phyloP scores from a whole-genome alignment of 1,140 invertebrate genomes.

The Rhysida immarginata region DNA sequence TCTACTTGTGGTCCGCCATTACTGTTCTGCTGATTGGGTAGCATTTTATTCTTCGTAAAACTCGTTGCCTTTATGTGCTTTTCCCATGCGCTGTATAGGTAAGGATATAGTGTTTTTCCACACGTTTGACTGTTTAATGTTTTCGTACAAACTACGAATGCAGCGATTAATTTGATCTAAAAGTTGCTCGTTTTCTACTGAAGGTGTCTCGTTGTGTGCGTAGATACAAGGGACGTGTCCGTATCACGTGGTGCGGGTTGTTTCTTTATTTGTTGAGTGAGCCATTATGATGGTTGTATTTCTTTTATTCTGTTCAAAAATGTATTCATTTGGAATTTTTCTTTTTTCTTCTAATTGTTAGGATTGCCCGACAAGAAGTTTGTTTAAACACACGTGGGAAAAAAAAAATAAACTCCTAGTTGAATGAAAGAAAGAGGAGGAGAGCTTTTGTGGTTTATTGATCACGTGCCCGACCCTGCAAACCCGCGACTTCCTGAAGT shows the following conservation, averaged over 20 bases:
- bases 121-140: not conserved
- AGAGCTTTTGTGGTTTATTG: not conserved
- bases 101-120: not conserved
- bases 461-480: constrained; percentile 2
- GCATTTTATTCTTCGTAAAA: not conserved
- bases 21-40: not conserved
- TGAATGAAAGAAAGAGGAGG: not conserved
- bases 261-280: not conserved
- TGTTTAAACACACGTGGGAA: not conserved
- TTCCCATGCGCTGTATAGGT: not conserved
- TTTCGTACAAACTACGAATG: not conserved
- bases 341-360: not conserved
- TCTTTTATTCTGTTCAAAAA: not conserved
- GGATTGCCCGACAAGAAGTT: not conserved
- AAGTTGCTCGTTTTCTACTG: not conserved
- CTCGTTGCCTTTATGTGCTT: not conserved
- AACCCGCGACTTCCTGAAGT: not conserved
- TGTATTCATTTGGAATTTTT: not conserved
- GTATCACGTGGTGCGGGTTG: not conserved
- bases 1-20: not conserved
- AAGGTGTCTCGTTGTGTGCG: not conserved
- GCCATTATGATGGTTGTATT: not conserved
- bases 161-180: not conserved
- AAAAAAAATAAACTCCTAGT: not conserved
- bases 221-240: constrained; percentile 4